A percentile compares a stretch with the other conserved stretches of the same genome.
phyloP scores from a whole-genome alignment of 1,140 invertebrate species.

The Saxidomus purpurata region DNA sequence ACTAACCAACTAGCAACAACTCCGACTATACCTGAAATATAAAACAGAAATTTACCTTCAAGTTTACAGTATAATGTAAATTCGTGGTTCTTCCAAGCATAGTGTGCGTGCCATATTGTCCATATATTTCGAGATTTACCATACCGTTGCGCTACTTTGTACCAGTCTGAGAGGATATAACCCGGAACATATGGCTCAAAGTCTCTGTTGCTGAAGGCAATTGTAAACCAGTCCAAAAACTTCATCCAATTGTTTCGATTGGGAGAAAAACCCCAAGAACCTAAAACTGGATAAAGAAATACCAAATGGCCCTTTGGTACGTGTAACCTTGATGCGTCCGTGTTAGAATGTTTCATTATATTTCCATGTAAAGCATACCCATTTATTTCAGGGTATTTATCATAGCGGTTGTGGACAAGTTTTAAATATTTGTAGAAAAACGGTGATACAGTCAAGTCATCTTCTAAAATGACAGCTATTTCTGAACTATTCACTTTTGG shows the following conservation, averaged over 20 bases:
- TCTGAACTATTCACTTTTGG: slow-evolving; percentile 60
- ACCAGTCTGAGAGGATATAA: slow-evolving; percentile 67
- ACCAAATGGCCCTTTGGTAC: slow-evolving; percentile 37
- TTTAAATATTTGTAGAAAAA: slow-evolving; percentile 73
- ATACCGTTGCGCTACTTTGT: slow-evolving; percentile 4
- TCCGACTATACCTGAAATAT: neutral
- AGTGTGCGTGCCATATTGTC: slow-evolving; percentile 78
- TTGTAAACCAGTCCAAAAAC: slow-evolving; percentile 72
- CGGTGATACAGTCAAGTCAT: slow-evolving; percentile 74
- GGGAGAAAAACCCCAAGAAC: slow-evolving; percentile 76
- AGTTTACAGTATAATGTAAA: slow-evolving; percentile 49
- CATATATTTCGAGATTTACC: slow-evolving; percentile 70
- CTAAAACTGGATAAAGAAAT: slow-evolving; percentile 70
- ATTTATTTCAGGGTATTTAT: slow-evolving; percentile 59
- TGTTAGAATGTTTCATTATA: neutral
- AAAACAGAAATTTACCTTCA: slow-evolving; percentile 30
- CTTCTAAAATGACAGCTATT: slow-evolving; percentile 76
- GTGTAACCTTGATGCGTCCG: neutral
- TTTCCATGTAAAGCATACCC: slow-evolving; percentile 71
- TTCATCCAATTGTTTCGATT: slow-evolving; percentile 68
- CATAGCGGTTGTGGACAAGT: slow-evolving; percentile 73
- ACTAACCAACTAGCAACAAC: too few species aligned
- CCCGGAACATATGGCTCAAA: slow-evolving; percentile 71
- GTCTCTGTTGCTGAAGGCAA: neutral
- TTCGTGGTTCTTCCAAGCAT: slow-evolving; percentile 65